Base-by-base conservation (phyloP, 2,113 vertebrate genomes). In the Lanius collurio region DNA sequence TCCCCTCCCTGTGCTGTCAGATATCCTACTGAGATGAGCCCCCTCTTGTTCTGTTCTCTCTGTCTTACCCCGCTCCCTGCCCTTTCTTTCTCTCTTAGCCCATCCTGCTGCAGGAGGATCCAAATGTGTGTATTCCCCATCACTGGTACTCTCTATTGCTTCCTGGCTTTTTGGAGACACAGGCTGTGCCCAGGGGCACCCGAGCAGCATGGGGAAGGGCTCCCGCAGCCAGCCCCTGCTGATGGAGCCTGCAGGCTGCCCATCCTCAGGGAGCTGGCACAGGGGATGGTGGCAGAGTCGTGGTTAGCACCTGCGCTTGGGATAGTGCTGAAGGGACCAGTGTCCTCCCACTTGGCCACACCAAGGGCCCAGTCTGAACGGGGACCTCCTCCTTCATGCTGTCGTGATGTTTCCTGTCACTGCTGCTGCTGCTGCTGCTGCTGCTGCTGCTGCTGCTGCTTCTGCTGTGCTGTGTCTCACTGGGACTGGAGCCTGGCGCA, bases 71-170 rank as follows among this genome's bases (percentile, higher is more conserved):
- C 90, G 30, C 83, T 89, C 75, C 96, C 85, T 93, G 93, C 77
- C 81, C 96, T 95, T 91, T 95, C 89, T 97, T 83, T 97, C 91
- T 97, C 83, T 97, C 97, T 93, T 94, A 98, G 98, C 98, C 96
- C 97, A 93, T 95, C 96, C 98, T 96, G 97, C 98, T 97, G 97
- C 98, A 1, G 98, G 98, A 98, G 98, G 98, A 98, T 97, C 98
- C 95, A 98, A 98, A 98, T 98, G 98, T 98, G 98, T 98, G 98
- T 98, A 98, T 98, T 98, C 89, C 97, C 97, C 84, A 68, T 88
- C 84, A 92, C 96, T 88, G 97, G 93, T 97, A 96, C 90, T 97
- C 86, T 97, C 77, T 95, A 41, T 92, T 83, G 96, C 95, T 95
- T 90, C 95, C 69, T 7, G 3, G 98, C 98, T 98, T 97, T 92